These are phyloP conservation scores for Podarcis raffonei DNA, from an alignment of 2,113 vertebrate species.

Conservation along the genomic window DNA sequence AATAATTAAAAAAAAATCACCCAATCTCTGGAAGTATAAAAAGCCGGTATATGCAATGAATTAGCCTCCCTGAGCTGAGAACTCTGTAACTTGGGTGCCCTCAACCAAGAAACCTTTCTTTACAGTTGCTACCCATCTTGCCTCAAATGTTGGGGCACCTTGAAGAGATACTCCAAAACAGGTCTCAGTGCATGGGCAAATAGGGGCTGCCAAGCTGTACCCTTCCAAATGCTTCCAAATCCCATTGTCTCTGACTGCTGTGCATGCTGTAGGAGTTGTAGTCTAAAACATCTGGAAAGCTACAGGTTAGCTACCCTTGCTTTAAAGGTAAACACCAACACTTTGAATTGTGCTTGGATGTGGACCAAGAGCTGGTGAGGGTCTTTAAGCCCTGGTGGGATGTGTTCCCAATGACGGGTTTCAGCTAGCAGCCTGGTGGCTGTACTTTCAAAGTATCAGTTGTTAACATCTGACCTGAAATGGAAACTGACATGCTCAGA, in stretches of 20 bases:
- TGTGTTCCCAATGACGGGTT: no score
- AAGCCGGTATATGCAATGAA: not conserved
- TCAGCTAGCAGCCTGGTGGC: not conserved
- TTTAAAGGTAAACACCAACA: not conserved
- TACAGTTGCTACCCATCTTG: not conserved
- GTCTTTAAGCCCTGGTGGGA: not conserved
- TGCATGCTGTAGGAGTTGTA: no score
- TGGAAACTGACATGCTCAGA: not conserved
- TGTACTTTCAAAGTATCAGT: not conserved
- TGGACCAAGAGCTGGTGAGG: not conserved
- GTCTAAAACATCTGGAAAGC: no score
- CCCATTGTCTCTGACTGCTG: no score
- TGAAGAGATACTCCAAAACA: not conserved
- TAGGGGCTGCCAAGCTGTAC: not conserved
- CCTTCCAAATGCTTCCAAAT: no score
- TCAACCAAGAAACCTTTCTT: not conserved
- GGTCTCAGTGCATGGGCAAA: not conserved
- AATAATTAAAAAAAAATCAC: not conserved
- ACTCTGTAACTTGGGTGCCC: not conserved
- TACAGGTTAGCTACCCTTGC: no score
- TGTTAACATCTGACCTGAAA: not conserved
- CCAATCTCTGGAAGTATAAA: not conserved
- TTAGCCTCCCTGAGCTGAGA: not conserved
- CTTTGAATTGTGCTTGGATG: not conserved
- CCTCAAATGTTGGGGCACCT: not conserved